A percentile compares a stretch with the other conserved stretches of the same genome.
These are phyloP conservation scores for Planococcus citri DNA, from an alignment of 1,140 invertebrate genomes.

Conservation along the genomic window DNA sequence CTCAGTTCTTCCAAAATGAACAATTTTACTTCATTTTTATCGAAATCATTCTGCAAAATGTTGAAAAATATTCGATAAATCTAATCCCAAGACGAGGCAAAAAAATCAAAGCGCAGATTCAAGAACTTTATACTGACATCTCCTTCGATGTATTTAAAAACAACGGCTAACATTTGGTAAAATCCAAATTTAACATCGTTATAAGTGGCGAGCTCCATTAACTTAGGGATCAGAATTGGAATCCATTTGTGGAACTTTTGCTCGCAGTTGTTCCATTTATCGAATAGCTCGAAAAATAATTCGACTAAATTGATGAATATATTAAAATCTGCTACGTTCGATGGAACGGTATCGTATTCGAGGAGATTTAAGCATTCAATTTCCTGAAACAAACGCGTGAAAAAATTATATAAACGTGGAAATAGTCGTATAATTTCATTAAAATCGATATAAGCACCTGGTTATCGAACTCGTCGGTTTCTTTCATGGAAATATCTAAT, in stretches of 20 bases:
- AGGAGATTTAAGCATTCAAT: not conserved
- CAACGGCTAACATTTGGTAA: not conserved
- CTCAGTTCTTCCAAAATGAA: not conserved
- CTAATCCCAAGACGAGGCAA: not conserved
- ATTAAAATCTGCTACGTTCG: not conserved
- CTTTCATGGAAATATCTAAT: not conserved
- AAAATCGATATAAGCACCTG: not conserved
- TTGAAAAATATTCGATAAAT: no score
- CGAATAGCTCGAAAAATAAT: not conserved
- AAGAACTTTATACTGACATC: not conserved
- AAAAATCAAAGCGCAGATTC: no score
- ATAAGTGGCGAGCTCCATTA: not conserved
- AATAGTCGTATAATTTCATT: no score
- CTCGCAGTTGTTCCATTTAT: not conserved
- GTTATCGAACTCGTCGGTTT: not conserved
- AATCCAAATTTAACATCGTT: not conserved
- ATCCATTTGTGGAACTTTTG: not conserved
- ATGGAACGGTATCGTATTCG: not conserved
- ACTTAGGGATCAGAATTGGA: not conserved
- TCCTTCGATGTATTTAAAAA: not conserved
- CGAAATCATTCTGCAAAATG: not conserved
- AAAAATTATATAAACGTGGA: not conserved
- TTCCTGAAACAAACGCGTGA: not conserved
- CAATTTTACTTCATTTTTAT: no score
- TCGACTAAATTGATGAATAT: slow-evolving; percentile 9